Evolutionary conservation across 2,113 vertebrate genomes (phyloP), one percentile per base, ranked within the genome.

Genomic region (Sylvicapra grimmia): DNA sequence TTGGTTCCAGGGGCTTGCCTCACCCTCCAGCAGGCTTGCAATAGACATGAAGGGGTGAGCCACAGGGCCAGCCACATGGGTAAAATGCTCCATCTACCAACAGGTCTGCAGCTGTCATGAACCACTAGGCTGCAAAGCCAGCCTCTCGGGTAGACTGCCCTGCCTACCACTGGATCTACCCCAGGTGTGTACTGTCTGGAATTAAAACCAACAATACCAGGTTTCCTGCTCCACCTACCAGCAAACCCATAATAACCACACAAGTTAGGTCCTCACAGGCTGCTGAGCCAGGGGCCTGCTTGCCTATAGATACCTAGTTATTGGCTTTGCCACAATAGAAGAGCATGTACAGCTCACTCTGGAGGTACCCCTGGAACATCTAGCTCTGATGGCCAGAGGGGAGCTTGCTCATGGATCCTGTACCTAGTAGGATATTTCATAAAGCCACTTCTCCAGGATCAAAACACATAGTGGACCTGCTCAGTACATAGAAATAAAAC

Each of bases 141-240:
- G 51, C 80, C 51, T 54, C 80, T 54, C 0, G 0, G 19, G 3
- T 21, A 25, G 19, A 54, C 16, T 54, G 3, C 3, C 3, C 19
- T 83, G 49, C 51, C 33, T 33, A 54, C 51, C 80, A 83, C 18
- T 83, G 51, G 6, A 12, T 23, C 51, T 2, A 21, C 80, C 19
- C 49, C 80, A 54, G 51, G 33, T 25, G 19, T 54, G 31, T n/a
- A 83, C 19, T 8, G 11, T 33, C 80, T 54, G 49, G 33, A 14
- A 14, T 54, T 53, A 36, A n/a, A 54, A 25, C 80, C 80, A 83
- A 51, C 80, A 53, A 54, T 3, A 0, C 80, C 10, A 83, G 80
- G 51, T 53, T 53, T 36, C 51, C 51, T n/a, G 33, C 19, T 4
- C 51, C 6, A 36, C 51, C 80, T 54, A n/a, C 33, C 33, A n/a